These are phyloP conservation scores for Pseudomyrmex concolor DNA, from an alignment of 1,140 invertebrate genomes.

Conservation along the genomic window DNA sequence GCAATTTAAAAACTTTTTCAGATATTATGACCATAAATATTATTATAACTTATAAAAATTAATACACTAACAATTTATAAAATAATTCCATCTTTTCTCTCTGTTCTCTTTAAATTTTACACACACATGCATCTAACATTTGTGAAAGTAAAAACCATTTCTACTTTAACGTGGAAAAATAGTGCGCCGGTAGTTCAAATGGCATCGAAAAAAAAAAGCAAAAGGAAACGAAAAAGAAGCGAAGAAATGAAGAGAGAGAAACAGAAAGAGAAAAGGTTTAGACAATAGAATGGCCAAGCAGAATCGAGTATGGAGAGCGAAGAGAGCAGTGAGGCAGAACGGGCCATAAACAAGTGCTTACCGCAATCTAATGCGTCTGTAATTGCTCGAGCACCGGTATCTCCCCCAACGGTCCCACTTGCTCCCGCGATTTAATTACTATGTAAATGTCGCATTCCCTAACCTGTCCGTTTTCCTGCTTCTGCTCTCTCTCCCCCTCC, in stretches of 20 bases:
- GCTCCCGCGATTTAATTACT: constrained; percentile 85
- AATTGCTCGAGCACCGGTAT: constrained; percentile 84
- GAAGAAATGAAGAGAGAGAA: neutral
- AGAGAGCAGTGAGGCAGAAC: constrained; percentile 59
- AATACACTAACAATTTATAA: neutral
- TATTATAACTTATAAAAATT: too few species aligned
- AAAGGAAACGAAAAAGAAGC: neutral
- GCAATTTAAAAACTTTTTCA: too few species aligned
- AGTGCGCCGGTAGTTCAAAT: constrained; percentile 35
- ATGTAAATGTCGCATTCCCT: constrained; percentile 85
- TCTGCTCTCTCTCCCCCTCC: constrained; percentile 45
- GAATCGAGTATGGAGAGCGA: constrained; percentile 65
- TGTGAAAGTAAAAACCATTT: constrained; percentile 25
- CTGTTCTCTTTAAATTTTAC: neutral
- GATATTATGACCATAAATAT: too few species aligned
- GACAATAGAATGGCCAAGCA: constrained; percentile 50
- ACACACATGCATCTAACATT: constrained; percentile 11
- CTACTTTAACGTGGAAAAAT: constrained; percentile 51
- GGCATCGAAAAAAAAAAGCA: constrained; percentile 16
- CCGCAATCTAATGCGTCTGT: constrained; percentile 85
- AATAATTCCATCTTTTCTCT: neutral
- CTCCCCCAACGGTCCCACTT: constrained; percentile 83
- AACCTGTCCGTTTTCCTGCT: constrained; percentile 79
- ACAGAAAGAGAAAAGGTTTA: constrained; percentile 44
- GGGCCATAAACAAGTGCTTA: constrained; percentile 86